Base-by-base conservation (phyloP, 2,888 invertebrate genomes). In the Cinara cedri region DNA sequence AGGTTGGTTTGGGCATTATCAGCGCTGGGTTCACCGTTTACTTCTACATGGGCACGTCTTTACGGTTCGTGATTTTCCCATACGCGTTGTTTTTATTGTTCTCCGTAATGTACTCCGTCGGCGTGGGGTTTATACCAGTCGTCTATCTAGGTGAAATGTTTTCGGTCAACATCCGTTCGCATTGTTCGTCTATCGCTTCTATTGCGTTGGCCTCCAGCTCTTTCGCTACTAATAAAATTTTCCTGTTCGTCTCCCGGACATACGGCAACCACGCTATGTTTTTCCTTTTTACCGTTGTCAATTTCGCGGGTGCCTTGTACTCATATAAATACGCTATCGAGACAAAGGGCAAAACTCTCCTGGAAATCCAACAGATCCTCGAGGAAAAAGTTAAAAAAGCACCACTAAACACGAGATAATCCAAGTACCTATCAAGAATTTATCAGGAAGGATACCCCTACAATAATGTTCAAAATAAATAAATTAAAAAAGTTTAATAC, bases 311-410 rank as follows among this genome's bases (percentile, higher is more conserved):
- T 84, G 89, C 91, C 9, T 19, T 82, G 0, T 82, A 82, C 16
- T 26, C 82, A 83, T 83, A 88, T 72, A 85, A 88, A 34, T 85
- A 88, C 82, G 87, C 91, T 16, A 90, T 91, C 2, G 92, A 92
- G 85, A 92, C 92, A 2, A 91, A 91, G 85, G 91, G 91, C 76
- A 91, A 91, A 84, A 90, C 90, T 4, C 88, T 92, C 84, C 88
- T 90, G 68, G 88, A 90, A 83, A 92, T 92, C 83, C 91, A 92
- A 84, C 88, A 89, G 26, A 88, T 89, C 76, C 86, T 92, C 8
- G 87, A 88, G 0, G 51, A 51, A 0, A n/a, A 0, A 4, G 26
- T 51, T 6, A 54, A 54, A n/a, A n/a, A n/a, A n/a, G n/a, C n/a
- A n/a, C n/a, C n/a, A n/a, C n/a, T n/a, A n/a, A n/a, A n/a, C n/a